Evolutionary conservation across 2,113 vertebrate species (phyloP).

Genomic region (Bungarus multicinctus): DNA sequence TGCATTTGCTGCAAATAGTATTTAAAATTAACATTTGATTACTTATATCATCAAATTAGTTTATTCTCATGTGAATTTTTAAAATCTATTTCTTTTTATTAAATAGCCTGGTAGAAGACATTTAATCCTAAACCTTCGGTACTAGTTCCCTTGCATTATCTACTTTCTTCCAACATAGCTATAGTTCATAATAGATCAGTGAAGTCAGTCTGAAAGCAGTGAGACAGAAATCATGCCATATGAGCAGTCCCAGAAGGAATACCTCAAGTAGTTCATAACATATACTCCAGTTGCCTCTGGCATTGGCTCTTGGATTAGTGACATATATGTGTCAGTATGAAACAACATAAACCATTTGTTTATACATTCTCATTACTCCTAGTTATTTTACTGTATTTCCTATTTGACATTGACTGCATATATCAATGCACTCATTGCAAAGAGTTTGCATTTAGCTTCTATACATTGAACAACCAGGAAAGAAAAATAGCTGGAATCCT

Average conservation of each 20-base stretch:
- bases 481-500: slow-evolving; percentile 32
- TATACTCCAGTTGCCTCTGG: slow-evolving; percentile 56
- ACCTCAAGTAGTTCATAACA: slow-evolving; percentile 55
- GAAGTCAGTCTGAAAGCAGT: slow-evolving; percentile 59
- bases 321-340: slow-evolving; percentile 54
- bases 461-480: slow-evolving; percentile 2
- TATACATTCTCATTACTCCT: slow-evolving; percentile 50
- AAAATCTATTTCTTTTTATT: background rate
- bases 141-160: background rate
- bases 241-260: slow-evolving; percentile 57
- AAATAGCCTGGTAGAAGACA: background rate
- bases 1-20: background rate
- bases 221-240: slow-evolving; percentile 56
- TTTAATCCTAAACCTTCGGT: slow-evolving; percentile 10
- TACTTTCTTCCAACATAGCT: slow-evolving; percentile 41
- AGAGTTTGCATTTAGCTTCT: slow-evolving; percentile 20
- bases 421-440: slow-evolving; percentile 27
- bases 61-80: background rate
- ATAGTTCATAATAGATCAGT: slow-evolving; percentile 48
- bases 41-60: background rate
- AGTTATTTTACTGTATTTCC: slow-evolving; percentile 46
- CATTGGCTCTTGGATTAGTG: slow-evolving; percentile 61
- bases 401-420: slow-evolving; percentile 33
- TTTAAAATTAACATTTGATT: background rate
- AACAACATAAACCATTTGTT: slow-evolving; percentile 58